phyloP scores from a whole-genome alignment of 2,888 invertebrate species.

The Falcaria lacertinaria region DNA sequence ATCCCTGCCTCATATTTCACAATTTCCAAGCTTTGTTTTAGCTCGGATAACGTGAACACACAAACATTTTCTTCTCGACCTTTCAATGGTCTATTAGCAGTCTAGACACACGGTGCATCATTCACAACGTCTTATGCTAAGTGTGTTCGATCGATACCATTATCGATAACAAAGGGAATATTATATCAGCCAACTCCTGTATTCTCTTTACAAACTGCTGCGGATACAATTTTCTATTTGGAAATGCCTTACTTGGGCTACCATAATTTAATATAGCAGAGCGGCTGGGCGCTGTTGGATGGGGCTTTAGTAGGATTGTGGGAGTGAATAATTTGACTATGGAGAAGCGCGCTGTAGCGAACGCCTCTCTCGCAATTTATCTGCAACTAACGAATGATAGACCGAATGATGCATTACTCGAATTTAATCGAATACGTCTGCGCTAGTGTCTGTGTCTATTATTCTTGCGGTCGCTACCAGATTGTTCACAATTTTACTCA shows the following conservation, averaged over 20 bases:
- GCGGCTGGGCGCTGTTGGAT: conserved; percentile 43
- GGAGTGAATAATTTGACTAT: conserved; percentile 76
- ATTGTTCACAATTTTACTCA: conserved; percentile 20
- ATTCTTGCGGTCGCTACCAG: conserved; percentile 31
- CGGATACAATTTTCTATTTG: conserved; percentile 67
- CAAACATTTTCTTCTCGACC: conserved; percentile 19
- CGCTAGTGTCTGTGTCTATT: conserved; percentile 18
- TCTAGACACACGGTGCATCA: conserved; percentile 33
- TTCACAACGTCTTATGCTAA: conserved; percentile 23
- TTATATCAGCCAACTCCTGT: conserved; percentile 39
- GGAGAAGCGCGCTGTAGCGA: conserved; percentile 50
- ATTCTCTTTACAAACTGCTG: conserved; percentile 40
- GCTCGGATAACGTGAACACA: conserved; percentile 40
- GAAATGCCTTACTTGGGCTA: conserved; percentile 67
- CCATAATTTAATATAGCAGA: conserved; percentile 78
- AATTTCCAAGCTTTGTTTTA: conserved; percentile 55
- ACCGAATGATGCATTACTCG: conserved; percentile 43
- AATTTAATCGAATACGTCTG: conserved; percentile 39
- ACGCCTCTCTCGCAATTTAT: conserved; percentile 59
- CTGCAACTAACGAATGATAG: conserved; percentile 52
- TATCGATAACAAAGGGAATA: conserved; percentile 33
- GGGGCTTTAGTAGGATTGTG: conserved; percentile 67
- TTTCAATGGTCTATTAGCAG: conserved; percentile 40
- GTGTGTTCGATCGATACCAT: conserved; percentile 20
- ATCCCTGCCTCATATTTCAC: conserved; percentile 62